Conservation (phyloP, 1,140 invertebrate species). For the Drosophila equinoxialis region DNA sequence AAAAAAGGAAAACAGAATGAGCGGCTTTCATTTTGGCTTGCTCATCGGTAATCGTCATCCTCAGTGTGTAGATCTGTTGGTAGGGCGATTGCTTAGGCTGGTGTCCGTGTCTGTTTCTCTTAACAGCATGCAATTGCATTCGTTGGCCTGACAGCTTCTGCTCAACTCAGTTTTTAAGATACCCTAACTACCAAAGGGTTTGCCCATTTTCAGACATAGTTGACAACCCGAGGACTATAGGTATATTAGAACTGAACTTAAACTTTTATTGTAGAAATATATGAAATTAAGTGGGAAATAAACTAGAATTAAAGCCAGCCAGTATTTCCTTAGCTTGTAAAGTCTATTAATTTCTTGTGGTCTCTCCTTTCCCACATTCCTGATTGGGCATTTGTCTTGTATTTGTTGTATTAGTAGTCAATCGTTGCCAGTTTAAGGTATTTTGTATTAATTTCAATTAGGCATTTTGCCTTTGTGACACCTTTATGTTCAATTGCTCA, state of each 20-base stretch:
- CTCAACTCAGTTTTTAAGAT: constrained; percentile 25
- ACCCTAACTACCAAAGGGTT: not conserved
- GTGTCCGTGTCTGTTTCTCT: constrained; percentile 10
- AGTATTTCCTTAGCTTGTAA: not conserved
- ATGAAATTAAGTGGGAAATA: too few species aligned
- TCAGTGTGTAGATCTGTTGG: constrained; percentile 19
- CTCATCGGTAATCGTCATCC: constrained; percentile 42
- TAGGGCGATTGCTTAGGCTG: not conserved
- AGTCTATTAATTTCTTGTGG: not conserved
- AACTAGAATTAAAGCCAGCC: too few species aligned
- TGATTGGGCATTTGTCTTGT: not conserved
- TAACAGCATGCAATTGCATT: constrained; percentile 24
- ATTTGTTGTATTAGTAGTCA: not conserved
- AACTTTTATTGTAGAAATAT: too few species aligned
- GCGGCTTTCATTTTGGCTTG: constrained; percentile 42
- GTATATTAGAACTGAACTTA: too few species aligned
- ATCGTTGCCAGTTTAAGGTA: constrained; percentile 4
- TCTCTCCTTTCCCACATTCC: not conserved
- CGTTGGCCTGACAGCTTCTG: constrained; percentile 56
- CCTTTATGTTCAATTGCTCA: not conserved
- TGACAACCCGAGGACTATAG: too few species aligned
- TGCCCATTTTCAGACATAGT: not conserved
- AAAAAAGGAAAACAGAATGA: constrained; percentile 16
- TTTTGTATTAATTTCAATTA: constrained; percentile 43
- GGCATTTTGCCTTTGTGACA: constrained; percentile 36